Conservation (phyloP, 2,888 invertebrate genomes). For the Plagiodera versicolora region DNA sequence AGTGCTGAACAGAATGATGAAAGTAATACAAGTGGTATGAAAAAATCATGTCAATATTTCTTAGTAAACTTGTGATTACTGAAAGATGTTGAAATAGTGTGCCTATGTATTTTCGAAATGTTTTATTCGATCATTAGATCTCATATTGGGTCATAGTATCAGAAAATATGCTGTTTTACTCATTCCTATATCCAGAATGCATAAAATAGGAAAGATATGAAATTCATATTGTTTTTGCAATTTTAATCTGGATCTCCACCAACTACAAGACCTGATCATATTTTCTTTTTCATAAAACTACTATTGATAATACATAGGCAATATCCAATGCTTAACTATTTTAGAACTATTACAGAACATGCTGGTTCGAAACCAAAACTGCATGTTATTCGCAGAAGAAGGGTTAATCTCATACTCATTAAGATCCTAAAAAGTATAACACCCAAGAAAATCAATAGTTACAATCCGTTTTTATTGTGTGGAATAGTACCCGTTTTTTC, state of each 20-base stretch:
- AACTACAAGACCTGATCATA: not conserved
- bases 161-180: too few species aligned
- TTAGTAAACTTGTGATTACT: not conserved
- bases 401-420: conserved; percentile 8
- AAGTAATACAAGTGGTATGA: too few species aligned
- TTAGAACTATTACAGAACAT: conserved; percentile 41
- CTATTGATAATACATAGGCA: not conserved
- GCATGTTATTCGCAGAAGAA: conserved; percentile 20
- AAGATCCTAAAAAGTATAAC: conserved; percentile 3
- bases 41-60: not conserved
- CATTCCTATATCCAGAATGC: too few species aligned
- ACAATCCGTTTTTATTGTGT: conserved; percentile 52
- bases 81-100: not conserved
- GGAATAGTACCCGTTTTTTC: conserved; percentile 14
- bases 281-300: not conserved
- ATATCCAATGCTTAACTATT: conserved; percentile 17
- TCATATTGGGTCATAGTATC: too few species aligned
- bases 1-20: too few species aligned
- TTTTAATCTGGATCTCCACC: too few species aligned
- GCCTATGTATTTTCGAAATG: not conserved
- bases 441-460: conserved; percentile 29
- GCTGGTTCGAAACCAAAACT: conserved; percentile 39
- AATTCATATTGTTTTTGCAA: too few species aligned
- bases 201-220: too few species aligned
- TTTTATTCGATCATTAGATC: not conserved